phyloP scores from a whole-genome alignment of 2,888 invertebrate genomes.

The Neria commutata region DNA sequence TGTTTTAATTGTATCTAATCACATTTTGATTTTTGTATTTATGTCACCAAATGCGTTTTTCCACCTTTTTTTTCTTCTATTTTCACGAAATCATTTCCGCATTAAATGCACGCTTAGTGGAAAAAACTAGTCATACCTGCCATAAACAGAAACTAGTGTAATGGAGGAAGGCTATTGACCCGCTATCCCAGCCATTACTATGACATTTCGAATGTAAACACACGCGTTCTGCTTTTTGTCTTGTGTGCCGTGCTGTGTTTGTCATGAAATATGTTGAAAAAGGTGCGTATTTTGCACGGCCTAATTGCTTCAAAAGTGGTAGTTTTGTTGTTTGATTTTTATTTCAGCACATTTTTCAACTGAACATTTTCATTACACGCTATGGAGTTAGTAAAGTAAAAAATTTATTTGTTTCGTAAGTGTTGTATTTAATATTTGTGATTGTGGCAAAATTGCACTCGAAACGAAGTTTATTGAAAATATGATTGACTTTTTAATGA shows the following conservation, averaged over 20 bases:
- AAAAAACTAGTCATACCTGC: neutral
- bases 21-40: neutral
- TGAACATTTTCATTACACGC: too few species aligned
- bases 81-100: neutral
- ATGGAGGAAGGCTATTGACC: neutral
- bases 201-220: neutral
- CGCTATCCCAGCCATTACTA: neutral
- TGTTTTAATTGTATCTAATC: neutral
- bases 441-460: too few species aligned
- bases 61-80: neutral
- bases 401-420: too few species aligned
- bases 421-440: too few species aligned
- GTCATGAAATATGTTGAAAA: neutral
- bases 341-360: too few species aligned
- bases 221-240: neutral
- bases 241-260: too few species aligned
- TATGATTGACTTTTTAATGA: too few species aligned
- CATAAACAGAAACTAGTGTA: neutral
- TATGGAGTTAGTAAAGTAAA: too few species aligned
- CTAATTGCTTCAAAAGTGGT: slow-evolving; percentile 1
- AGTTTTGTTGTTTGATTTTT: too few species aligned
- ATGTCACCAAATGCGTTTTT: neutral
- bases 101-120: neutral
- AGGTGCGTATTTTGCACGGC: neutral
- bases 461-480: too few species aligned